Conservation (phyloP, 2,888 invertebrate genomes). For the Cybosia mesomella region DNA sequence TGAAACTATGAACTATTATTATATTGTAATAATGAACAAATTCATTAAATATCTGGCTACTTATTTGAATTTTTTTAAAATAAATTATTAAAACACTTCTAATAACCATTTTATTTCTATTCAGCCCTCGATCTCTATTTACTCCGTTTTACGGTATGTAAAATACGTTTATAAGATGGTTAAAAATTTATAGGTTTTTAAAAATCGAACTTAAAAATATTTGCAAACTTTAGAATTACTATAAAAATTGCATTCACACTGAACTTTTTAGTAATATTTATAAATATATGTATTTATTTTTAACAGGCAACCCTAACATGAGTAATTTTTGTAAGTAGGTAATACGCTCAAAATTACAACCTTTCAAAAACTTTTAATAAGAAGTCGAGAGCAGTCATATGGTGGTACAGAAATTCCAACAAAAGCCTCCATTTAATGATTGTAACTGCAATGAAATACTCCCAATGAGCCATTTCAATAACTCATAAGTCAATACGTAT, state of each 20-base stretch:
- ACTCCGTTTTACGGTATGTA: no score
- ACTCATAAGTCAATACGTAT: constrained; percentile 49
- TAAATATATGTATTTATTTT: neutral
- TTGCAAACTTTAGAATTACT: no score
- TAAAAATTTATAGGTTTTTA: neutral
- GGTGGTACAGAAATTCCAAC: constrained; percentile 32
- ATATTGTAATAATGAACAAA: no score
- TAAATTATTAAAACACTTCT: no score
- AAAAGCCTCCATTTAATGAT: constrained; percentile 41
- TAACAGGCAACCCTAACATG: neutral
- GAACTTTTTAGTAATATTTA: neutral
- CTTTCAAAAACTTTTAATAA: constrained; percentile 15
- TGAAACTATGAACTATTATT: no score
- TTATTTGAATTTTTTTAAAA: no score
- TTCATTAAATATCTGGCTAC: no score
- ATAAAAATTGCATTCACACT: no score
- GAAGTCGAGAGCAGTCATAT: constrained; percentile 27
- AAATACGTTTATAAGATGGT: neutral
- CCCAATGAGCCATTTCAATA: constrained; percentile 34
- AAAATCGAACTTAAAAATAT: neutral
- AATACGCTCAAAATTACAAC: neutral
- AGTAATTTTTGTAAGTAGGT: neutral
- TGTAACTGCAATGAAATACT: constrained; percentile 32
- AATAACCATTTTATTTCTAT: no score
- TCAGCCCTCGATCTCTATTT: no score